Base-by-base conservation (phyloP, 2,888 invertebrate species). In the Steinernema scapterisci region DNA sequence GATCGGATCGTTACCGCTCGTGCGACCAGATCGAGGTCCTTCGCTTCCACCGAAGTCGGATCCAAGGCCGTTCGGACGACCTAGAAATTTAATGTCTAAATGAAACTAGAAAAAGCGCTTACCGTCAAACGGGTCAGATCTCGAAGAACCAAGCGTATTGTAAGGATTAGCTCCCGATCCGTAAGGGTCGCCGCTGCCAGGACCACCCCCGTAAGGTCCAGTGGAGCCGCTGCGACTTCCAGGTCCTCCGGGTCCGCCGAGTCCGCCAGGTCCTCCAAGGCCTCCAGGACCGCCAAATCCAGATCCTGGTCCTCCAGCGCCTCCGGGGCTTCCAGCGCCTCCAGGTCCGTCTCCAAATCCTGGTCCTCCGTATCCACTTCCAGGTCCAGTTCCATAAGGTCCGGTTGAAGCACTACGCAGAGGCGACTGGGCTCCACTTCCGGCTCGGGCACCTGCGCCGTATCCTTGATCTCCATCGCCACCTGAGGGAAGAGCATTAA, bases 11-110 rank as follows among this genome's bases (percentile, higher is more conserved):
- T 63, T 31, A 74, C 74, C 74, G 11, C 74, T 74, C 13, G 70
- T 54, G 6, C 74, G 74, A 19, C 74, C 74, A 16, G 74, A 74
- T 16, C 51, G 25, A 7, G 70, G 48, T 11, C 43, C 56, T 48
- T 51, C 21, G 19, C 21, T 51, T 13, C 27, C 56, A 16, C 45
- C 44, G 11, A 56, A 44, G 31, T 70, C 74, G 19, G 31, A 76
- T 52, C 45, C 21, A 21, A 51, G 9, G 70, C 75, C 27, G 43
- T 70, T 31, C 51, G 48, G n/a, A 27, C 54, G 51, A 27, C 75
- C 13, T n/a, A n/a, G n/a, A n/a, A n/a, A n/a, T n/a, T 38, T 6
- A 38, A 52, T 48, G 6, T 48, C 19, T 48, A 11, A 11, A 54
- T 54, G 21, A 11, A 54, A 11, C 3, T 54, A 21, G n/a, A 19